Evolutionary conservation across 1,140 invertebrate species (phyloP), one percentile per base, ranked within the genome.

Genomic region (Tetramorium alpestre): DNA sequence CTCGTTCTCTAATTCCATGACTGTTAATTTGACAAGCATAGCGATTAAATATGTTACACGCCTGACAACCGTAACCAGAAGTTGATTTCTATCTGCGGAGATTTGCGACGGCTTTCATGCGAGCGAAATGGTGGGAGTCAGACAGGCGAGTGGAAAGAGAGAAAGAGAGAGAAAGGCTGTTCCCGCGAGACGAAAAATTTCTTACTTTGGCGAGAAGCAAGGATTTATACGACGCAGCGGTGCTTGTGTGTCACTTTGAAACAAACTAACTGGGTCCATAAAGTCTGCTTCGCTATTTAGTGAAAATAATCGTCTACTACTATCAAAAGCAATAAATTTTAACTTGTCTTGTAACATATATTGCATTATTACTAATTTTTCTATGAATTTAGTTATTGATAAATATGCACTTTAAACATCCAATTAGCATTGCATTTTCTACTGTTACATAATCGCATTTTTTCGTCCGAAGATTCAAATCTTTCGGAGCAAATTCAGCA

Each of bases 21-120:
- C 1, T 18, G 13, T 84, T 84, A 84, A 84, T 84, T 84, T 84
- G 80, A 84, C 80, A 84, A 73, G 80, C 54, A n/a, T 41, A n/a
- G 69, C 69, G 69, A 84, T 84, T 82, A 73, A 82, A 82, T 82
- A 25, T 3, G 25, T 84, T 73, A 62, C 54, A 73, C 18, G 18
- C 41, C 18, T 49, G 80, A 84, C 54, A 84, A 84, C 25, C 54
- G 69, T 84, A 73, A 73, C 41, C 44, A 73, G 54, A 84, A 73
- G 80, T 84, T 84, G 67, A 60, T 73, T 84, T 73, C 44, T 84
- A 73, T 73, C 69, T 84, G 80, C 54, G 54, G 69, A 60, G 69
- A 84, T 84, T 84, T 60, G 67, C 80, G 56, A 60, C 18, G 80
- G 67, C 80, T 72, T 73, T 82, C 54, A 82, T 82, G 25, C 54